These are phyloP conservation scores for Eidolon helvum DNA, from an alignment of 2,113 vertebrate species.

Conservation along the genomic window DNA sequence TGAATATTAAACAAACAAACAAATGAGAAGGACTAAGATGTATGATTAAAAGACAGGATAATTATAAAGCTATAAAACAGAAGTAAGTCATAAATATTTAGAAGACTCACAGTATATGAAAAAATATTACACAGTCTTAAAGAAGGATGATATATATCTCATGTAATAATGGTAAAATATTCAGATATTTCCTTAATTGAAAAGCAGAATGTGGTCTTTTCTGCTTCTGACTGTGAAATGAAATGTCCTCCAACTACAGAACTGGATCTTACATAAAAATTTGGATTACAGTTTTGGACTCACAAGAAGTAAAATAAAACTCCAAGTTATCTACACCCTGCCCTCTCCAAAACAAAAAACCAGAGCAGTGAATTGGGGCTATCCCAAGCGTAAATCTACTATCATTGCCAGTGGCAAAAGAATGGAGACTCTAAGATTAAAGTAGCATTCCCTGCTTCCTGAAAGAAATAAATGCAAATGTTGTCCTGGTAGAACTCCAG, in stretches of 20 bases:
- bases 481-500: background rate
- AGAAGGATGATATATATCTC: background rate
- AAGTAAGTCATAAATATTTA: background rate
- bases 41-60: background rate
- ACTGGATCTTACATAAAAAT: background rate
- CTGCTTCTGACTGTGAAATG: background rate
- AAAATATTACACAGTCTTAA: background rate
- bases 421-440: background rate
- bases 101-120: background rate
- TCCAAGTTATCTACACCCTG: background rate
- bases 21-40: background rate
- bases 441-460: background rate
- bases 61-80: constrained; percentile 16
- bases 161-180: background rate
- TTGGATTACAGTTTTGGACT: background rate
- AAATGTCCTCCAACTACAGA: background rate
- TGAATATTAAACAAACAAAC: background rate
- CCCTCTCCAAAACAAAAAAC: background rate
- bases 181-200: background rate
- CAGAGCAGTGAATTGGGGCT: background rate
- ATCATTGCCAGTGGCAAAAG: background rate
- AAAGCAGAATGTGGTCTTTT: background rate
- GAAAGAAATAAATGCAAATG: background rate
- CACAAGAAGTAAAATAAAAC: background rate
- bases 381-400: background rate